phyloP scores from a whole-genome alignment of 2,113 vertebrate species.

The Xenopus borealis region DNA sequence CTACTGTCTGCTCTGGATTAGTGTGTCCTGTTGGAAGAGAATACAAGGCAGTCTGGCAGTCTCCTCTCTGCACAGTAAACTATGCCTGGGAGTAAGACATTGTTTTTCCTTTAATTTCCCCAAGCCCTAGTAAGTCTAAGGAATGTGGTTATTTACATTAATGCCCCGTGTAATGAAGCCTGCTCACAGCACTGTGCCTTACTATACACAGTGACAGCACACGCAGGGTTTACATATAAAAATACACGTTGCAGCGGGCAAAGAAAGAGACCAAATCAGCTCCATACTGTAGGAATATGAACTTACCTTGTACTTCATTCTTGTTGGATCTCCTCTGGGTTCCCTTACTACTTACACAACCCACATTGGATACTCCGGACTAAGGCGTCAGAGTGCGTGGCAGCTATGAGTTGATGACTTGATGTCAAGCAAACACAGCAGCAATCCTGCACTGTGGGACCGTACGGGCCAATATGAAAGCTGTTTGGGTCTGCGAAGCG shows the following conservation, averaged over 20 bases:
- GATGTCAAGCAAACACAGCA: neutral
- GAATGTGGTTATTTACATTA: no score
- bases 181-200: no score
- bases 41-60: no score
- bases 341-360: conserved; percentile 22
- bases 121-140: no score
- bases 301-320: conserved; percentile 75
- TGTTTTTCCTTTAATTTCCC: no score
- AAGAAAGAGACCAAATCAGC: neutral
- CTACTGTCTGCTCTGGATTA: neutral
- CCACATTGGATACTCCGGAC: conserved; percentile 13
- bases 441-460: neutral
- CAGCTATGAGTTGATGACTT: neutral
- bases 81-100: no score
- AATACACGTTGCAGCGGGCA: no score
- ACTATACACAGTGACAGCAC: no score
- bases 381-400: no score
- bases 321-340: conserved; percentile 19
- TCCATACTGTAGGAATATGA: neutral
- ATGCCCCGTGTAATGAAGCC: no score
- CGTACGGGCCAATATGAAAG: neutral
- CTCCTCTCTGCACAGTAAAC: no score
- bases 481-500: conserved; percentile 6
- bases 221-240: no score
- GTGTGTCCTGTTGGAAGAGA: neutral